A percentile compares a stretch with the other conserved stretches of the same genome.
phyloP scores from a whole-genome alignment of 1,140 invertebrate genomes.

The Magallana gigas region DNA sequence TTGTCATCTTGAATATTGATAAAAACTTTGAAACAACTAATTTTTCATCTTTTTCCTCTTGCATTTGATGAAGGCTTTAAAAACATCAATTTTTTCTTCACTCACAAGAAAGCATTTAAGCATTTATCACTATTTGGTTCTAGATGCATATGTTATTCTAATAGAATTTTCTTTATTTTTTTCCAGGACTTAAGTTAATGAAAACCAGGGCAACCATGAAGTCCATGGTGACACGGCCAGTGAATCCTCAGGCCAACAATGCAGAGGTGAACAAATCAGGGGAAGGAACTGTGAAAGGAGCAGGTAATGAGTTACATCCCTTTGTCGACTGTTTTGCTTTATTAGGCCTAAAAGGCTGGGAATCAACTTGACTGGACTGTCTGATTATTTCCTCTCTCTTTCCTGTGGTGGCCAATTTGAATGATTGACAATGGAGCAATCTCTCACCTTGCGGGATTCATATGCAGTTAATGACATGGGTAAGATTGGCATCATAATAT shows the following conservation, averaged over 20 bases:
- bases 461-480: not conserved
- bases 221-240: not conserved
- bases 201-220: not conserved
- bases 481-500: not conserved
- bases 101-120: not conserved
- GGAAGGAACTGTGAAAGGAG: constrained; percentile 1
- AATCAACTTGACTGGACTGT: constrained; percentile 10
- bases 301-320: constrained; percentile 8
- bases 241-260: not conserved
- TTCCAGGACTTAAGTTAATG: constrained; percentile 29
- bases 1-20: constrained; percentile 12
- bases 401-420: not conserved
- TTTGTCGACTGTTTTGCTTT: not conserved
- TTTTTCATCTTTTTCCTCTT: not conserved
- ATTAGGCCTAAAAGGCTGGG: constrained; percentile 34
- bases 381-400: not conserved
- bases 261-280: not conserved
- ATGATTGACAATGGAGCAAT: constrained; percentile 8
- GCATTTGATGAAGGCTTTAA: no score
- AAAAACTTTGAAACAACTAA: not conserved
- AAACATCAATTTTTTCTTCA: no score
- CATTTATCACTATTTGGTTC: not conserved
- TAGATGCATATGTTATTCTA: not conserved
- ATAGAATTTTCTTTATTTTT: not conserved
- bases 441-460: constrained; percentile 4